Base-by-base conservation (phyloP, 2,797 vertebrate species). In the Tinamus major region DNA sequence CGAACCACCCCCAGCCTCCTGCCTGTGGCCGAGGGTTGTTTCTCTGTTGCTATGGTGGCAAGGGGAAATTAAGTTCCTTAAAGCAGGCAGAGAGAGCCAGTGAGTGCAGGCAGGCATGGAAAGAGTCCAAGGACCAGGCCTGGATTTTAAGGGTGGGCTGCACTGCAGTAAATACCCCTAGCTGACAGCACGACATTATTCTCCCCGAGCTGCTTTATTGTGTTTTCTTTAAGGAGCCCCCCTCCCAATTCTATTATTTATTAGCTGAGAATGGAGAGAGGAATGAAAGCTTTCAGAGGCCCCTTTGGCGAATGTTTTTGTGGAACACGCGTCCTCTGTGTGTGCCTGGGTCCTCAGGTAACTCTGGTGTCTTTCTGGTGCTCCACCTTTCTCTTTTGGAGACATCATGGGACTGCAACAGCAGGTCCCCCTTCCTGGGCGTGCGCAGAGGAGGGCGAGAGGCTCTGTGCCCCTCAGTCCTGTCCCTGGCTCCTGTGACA, bases 41-140 rank as follows among this genome's bases (percentile, higher is more conserved):
- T 98, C 92, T 93, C 37, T 78, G 97, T 98, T 98, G 96, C 97
- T 96, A 82, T 97, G 95, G 96, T 68, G 95, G 97, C 97, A 93
- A 95, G 84, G 80, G 96, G 95, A 94, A 92, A 93, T 83, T 59
- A 87, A 85, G 78, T 94, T 92, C 74, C 91, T 94, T 63, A 48
- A 55, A 58, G 87, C 55, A 70, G 68, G 53, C 13, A 42, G 48
- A 79, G 76, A 89, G 29, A 39, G 51, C 55, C 35, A 46, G 63
- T 56, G 41, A 92, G 31, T 18, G 44, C 9, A 64, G 75, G 46
- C 33, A 72, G 67, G 51, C 27, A 67, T 29, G 48, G 41, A 84
- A 85, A 67, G 69, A n/a, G 16, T 49, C 46, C 63, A 84, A 44
- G 71, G 55, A 42, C 13, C 4, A 7, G 44, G 44, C 69, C 96